Evolutionary conservation across 2,113 vertebrate species (phyloP).

Genomic region (Laticauda colubrina): DNA sequence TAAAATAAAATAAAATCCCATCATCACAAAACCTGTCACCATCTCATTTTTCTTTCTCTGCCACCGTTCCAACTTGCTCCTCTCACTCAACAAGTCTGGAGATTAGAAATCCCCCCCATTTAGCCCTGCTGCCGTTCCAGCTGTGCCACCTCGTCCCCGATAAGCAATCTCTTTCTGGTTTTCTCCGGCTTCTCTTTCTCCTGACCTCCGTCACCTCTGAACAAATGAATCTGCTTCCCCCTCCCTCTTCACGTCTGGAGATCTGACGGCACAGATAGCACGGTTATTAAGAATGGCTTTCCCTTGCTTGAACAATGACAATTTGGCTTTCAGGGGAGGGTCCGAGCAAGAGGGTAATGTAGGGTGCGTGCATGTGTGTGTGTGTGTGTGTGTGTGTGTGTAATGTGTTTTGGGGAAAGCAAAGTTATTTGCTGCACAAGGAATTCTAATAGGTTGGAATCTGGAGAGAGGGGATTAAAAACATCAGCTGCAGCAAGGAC

Average conservation of each 20-base stretch:
- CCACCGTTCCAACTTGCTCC: constrained; percentile 34
- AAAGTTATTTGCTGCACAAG: constrained; percentile 20
- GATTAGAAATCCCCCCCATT: constrained; percentile 53
- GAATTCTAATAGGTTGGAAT: background rate
- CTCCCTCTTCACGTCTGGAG: constrained; percentile 41
- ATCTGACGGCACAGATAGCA: constrained; percentile 59
- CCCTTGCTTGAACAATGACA: constrained; percentile 59
- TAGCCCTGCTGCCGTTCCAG: constrained; percentile 54
- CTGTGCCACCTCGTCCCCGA: constrained; percentile 59
- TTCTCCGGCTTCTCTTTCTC: constrained; percentile 54
- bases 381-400: no score
- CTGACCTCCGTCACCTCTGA: constrained; percentile 62
- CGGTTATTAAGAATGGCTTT: constrained; percentile 62
- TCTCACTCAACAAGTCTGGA: constrained; percentile 58
- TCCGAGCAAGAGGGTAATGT: background rate
- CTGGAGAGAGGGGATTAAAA: background rate
- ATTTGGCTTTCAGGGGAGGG: constrained; percentile 56
- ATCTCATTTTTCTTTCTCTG: constrained; percentile 49
- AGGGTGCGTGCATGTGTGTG: no score
- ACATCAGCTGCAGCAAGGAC: background rate
- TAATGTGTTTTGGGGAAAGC: background rate
- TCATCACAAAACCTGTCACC: background rate
- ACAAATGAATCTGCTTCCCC: constrained; percentile 57
- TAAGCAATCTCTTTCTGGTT: constrained; percentile 62
- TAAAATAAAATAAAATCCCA: background rate